Base-by-base conservation (phyloP, 2,888 invertebrate species). In the Petrolisthes manimaculis region DNA sequence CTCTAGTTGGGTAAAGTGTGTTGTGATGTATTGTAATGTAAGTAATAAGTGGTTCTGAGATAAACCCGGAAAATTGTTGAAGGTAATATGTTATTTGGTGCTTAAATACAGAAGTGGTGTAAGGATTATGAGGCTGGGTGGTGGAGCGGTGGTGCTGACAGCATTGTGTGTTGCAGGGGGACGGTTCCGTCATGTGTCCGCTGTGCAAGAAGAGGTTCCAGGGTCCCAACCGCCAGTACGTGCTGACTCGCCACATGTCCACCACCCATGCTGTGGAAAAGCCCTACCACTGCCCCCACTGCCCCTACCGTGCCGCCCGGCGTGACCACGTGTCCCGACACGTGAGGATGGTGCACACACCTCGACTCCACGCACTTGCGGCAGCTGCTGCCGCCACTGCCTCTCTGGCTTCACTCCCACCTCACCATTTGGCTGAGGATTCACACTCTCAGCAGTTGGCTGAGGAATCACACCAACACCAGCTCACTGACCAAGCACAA, bases 121-220 rank as follows among this genome's bases (percentile, higher is more conserved):
- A 71, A 71, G 71, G 71, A 4, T 53, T 37, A 37, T 87, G 80
- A 67, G 81, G 79, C 75, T 84, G 75, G 85, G 86, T 86, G 83
- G 83, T 86, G 79, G 84, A 84, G 86, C 80, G 87, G 83, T 84
- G 79, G 83, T 84, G 87, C 87, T 87, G 87, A 87, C 83, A 87
- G 83, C 83, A 83, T 87, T 87, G 87, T 87, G 87, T 87, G 79
- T 87, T 87, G 77, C 87, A 87, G 87, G 87, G 83, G 77, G 75
- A 86, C 79, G 90, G 71, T 74, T 84, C 82, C 79, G 89, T 86
- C 84, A 83, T 81, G 83, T 90, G 90, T 89, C 89, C 83, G 87
- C 87, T 87, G 90, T 90, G 90, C 86, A 89, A 83, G 80, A 90
- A 90, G 86, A 89, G 86, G 83, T 90, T 90, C 89, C 86, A 86